Base-by-base conservation (phyloP, 1,140 invertebrate genomes). In the Caenorhabditis tropicalis region DNA sequence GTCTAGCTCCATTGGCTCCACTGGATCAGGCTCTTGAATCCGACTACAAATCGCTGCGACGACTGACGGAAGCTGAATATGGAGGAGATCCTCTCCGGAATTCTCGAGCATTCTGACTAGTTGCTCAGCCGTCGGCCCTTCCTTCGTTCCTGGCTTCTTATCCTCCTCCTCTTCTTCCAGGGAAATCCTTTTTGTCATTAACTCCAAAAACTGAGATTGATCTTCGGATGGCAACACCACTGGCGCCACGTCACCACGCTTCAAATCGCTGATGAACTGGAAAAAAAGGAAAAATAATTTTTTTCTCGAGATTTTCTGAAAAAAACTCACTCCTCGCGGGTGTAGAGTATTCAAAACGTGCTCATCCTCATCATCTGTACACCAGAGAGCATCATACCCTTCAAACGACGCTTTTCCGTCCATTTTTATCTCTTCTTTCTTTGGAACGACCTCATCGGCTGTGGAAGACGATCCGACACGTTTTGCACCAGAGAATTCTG, bases 281-380 rank as follows among this genome's bases (percentile, higher is more conserved):
- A n/a, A n/a, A 51, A 58, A 29, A 3, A 16, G 36, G 10, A 74
- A 21, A 74, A 74, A 2, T 36, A 12, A 3, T 43, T 31, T 43
- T 43, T 31, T n/a, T n/a, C n/a, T n/a, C n/a, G n/a, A n/a, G n/a
- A 24, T 21, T 74, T 43, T 10, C 43, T 43, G n/a, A 24, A 6
- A 16, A 46, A 74, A 65, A 43, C 65, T 74, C 1, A 74, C 65
- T 74, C 19, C 19, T 46, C 9, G 5, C 19, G 65, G 65, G 12
- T 33, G 33, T n/a, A 74, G 15, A 19, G 19, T 3, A 9, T 46
- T 74, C 19, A 74, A 29, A 24, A 24, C 65, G 3, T 7, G n/a
- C 36, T 74, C 36, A 74, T 74, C 65, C 15, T 74, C 65, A 27
- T 74, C 65, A 15, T 74, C 65, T 43, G 36, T 74, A 6, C 65